phyloP scores from a whole-genome alignment of 2,797 vertebrate species.

The Phoebastria nigripes region DNA sequence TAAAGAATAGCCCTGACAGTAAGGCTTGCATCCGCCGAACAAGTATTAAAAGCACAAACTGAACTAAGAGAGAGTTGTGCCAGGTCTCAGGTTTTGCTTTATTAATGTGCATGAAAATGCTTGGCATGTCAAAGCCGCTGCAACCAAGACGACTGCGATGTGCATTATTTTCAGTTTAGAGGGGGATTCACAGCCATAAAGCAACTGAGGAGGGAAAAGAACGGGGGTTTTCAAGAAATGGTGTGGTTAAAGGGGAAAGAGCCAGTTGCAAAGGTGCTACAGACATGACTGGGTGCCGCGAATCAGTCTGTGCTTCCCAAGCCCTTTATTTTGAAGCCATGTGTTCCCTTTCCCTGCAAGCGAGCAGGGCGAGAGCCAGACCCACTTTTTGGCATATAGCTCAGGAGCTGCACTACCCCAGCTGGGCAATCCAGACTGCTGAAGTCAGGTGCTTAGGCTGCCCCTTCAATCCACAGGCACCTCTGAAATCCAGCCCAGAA shows the following conservation, averaged over 20 bases:
- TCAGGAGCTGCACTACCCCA: not conserved
- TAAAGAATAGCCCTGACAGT: conserved; percentile 45
- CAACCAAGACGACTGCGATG: not conserved
- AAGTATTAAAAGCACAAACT: conserved; percentile 29
- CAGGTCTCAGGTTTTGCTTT: conserved; percentile 12
- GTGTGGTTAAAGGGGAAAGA: not conserved
- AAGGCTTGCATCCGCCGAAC: not conserved
- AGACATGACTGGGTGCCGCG: not conserved
- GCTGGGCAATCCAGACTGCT: conserved; percentile 1
- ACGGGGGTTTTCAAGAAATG: not conserved
- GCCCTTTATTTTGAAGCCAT: not conserved
- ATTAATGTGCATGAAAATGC: conserved; percentile 20
- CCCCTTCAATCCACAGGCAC: conserved; percentile 14
- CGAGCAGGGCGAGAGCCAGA: not conserved
- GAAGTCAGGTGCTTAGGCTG: conserved; percentile 35
- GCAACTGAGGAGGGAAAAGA: not conserved
- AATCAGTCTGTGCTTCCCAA: not conserved
- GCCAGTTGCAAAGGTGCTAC: not conserved
- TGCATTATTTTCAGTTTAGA: conserved; percentile 1
- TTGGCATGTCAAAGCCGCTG: not conserved
- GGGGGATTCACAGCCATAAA: not conserved
- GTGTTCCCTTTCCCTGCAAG: not conserved
- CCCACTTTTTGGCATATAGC: not conserved
- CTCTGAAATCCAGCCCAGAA: not conserved
- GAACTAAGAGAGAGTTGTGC: not conserved